Conservation (phyloP, 2,113 vertebrate species). For the Phycodurus eques region DNA sequence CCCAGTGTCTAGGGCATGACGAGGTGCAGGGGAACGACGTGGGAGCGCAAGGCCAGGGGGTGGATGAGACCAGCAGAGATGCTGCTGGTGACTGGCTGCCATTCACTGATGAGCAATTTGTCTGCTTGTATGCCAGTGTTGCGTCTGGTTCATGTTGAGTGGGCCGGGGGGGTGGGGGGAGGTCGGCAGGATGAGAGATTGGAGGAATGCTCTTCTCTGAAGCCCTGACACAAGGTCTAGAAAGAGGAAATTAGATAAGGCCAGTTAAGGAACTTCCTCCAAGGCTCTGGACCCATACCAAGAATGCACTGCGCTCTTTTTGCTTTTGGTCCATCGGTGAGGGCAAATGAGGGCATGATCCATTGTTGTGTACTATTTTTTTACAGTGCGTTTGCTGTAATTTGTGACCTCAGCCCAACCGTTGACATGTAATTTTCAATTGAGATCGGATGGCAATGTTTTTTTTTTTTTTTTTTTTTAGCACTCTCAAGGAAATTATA, state of each 20-base stretch:
- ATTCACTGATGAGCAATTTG: slow-evolving; percentile 28
- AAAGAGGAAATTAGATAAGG: slow-evolving; percentile 68
- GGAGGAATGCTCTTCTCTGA: slow-evolving; percentile 34
- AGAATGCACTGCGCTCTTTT: slow-evolving; percentile 41
- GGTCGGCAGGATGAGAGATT: slow-evolving; percentile 3
- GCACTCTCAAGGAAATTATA: slow-evolving; percentile 69
- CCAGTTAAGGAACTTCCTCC: slow-evolving; percentile 41
- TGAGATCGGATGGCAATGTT: slow-evolving; percentile 50
- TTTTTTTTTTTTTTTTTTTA: slow-evolving; percentile 51
- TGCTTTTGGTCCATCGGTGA: slow-evolving; percentile 29
- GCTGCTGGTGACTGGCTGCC: slow-evolving; percentile 23
- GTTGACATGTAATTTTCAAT: slow-evolving; percentile 63
- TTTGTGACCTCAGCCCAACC: slow-evolving; percentile 65
- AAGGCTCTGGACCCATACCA: slow-evolving; percentile 35
- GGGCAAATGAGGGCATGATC: slow-evolving; percentile 46
- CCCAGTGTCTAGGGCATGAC: slow-evolving; percentile 40
- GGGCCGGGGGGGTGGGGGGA: neutral
- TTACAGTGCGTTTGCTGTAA: slow-evolving; percentile 64
- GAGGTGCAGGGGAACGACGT: slow-evolving; percentile 28
- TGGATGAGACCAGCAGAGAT: slow-evolving; percentile 47
- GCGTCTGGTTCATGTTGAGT: slow-evolving; percentile 2
- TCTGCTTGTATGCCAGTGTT: slow-evolving; percentile 15
- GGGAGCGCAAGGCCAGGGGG: slow-evolving; percentile 24
- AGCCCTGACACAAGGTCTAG: slow-evolving; percentile 27
- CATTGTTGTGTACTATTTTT: slow-evolving; percentile 66